Base-by-base conservation (phyloP, 1,140 invertebrate species). In the Drosophila repletoides region DNA sequence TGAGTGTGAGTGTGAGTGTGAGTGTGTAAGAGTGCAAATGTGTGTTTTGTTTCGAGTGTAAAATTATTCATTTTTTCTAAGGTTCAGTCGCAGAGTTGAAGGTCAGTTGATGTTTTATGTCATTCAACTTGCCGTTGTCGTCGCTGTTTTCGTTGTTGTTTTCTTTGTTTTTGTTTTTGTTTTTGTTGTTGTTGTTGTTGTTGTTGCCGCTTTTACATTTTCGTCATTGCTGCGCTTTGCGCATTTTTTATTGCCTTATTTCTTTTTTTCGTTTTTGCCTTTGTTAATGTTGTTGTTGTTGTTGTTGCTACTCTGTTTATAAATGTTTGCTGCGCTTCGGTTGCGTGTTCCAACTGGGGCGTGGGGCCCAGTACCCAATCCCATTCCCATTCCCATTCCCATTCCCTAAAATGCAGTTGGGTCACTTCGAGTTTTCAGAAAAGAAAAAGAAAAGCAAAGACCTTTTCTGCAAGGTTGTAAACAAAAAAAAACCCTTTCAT, bases 41-140 rank as follows among this genome's bases (percentile, higher is more conserved):
- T 65, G 53, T 68, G 67, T 40, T 43, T 55, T 69, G 58, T 64
- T 40, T 72, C 49, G 79, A 79, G 71, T 84, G 81, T 83, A 88
- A 88, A 84, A 88, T 88, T 88, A 79, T 88, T 88, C 83, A 76
- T 87, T 88, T 76, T 87, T 88, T 77, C 87, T 88, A 87, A 89
- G 87, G 87, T 89, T 89, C 87, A 89, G 81, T 89, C 80, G 53
- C 71, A 83, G 87, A 89, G 87, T 89, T 89, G 87, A 89, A 89
- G 87, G 87, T 89, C 87, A 89, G 86, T 89, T 83, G 76, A 87
- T 87, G 87, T 86, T 88, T 89, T 88, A 89, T 89, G 87, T 89
- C 87, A 89, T 89, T 89, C 86, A 89, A 89, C 87, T 88, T 88
- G 86, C 66, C 48, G 75, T 83, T 49, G 58, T 36, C 41, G 36